phyloP scores from a whole-genome alignment of 2,797 vertebrate genomes.

The Alca torda region DNA sequence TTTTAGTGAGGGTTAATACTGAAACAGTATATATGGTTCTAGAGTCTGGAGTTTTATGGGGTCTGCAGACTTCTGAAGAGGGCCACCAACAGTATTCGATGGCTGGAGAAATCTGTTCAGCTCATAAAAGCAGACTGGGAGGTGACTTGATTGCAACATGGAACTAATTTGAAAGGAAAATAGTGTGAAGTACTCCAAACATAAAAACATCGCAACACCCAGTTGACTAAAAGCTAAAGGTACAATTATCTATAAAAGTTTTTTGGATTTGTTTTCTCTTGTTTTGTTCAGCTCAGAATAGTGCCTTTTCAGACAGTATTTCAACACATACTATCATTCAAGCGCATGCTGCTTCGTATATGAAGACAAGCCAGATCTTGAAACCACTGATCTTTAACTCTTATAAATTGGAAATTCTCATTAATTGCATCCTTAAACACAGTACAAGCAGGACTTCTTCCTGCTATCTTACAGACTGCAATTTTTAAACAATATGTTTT shows the following conservation, averaged over 20 bases:
- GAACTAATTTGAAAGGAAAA: background rate
- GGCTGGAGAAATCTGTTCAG: background rate
- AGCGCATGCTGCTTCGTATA: accelerated
- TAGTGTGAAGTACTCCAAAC: background rate
- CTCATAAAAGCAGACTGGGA: background rate
- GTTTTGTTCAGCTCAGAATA: background rate
- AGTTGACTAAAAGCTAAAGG: background rate
- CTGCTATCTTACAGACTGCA: background rate
- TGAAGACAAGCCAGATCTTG: background rate
- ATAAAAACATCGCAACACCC: background rate
- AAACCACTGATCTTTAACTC: background rate
- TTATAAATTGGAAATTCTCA: background rate
- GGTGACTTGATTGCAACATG: background rate
- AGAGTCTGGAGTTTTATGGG: background rate
- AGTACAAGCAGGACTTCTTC: background rate
- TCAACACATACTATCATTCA: background rate
- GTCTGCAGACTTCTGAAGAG: background rate
- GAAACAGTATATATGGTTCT: background rate
- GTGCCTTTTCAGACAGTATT: background rate
- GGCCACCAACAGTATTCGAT: background rate
- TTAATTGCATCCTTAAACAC: background rate
- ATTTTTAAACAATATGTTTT: background rate
- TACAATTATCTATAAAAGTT: background rate
- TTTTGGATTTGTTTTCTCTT: background rate
- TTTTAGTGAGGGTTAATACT: background rate